A percentile compares a stretch with the other conserved stretches of the same genome.
Conservation (phyloP, 2,888 invertebrate genomes). For the Aradus depressus region DNA sequence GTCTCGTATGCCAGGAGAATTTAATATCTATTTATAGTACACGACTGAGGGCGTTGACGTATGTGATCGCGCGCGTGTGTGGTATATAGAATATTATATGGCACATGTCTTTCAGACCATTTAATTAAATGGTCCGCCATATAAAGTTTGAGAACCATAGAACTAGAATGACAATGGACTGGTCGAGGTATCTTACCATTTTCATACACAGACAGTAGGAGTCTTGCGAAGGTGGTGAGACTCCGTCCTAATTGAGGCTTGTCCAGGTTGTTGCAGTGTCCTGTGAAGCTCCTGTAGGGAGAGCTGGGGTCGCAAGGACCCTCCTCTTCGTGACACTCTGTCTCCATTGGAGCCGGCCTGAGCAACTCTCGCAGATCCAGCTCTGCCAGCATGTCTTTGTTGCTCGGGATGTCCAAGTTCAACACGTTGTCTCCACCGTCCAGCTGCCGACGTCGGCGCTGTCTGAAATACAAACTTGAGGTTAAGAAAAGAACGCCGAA, state of each 20-base stretch:
- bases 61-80: too few relatives aligned
- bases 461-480: too few relatives aligned
- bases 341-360: conserved; percentile 41
- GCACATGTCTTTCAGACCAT: too few relatives aligned
- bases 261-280: conserved; percentile 77
- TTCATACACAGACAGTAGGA: conserved; percentile 77
- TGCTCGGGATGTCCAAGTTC: conserved; percentile 41
- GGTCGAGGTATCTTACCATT: conserved; percentile 61
- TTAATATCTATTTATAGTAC: too few relatives aligned
- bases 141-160: too few relatives aligned
- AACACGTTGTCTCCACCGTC: conserved; percentile 46
- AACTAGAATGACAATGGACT: too few relatives aligned
- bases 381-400: conserved; percentile 58
- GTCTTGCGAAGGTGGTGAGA: conserved; percentile 70
- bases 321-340: conserved; percentile 47
- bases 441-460: conserved; percentile 55
- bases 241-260: conserved; percentile 74
- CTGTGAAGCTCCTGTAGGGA: conserved; percentile 54
- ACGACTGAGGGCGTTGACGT: too few relatives aligned
- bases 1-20: too few relatives aligned
- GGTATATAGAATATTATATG: too few relatives aligned
- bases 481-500: too few relatives aligned
- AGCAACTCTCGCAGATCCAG: conserved; percentile 63
- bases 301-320: conserved; percentile 43
- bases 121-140: too few relatives aligned